A percentile compares a stretch with the other conserved stretches of the same genome.
Conservation (phyloP, 2,113 vertebrate genomes). For the Gila orcuttii region DNA sequence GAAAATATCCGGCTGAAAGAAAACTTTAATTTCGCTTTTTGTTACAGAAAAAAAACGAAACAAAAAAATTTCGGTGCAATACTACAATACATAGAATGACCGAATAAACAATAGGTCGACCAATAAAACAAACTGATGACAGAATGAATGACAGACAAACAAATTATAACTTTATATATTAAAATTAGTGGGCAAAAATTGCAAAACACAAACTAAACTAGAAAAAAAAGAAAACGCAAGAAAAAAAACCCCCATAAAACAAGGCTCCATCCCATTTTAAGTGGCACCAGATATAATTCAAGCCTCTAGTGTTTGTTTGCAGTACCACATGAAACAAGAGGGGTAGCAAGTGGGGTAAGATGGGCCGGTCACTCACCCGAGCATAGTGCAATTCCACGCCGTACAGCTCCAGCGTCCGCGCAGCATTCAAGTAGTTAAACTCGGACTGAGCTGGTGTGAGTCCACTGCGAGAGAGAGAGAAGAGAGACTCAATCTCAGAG, state of each 20-base stretch:
- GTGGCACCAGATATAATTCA: not conserved
- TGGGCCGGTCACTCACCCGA: slow-evolving; percentile 82
- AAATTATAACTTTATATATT: too few species aligned
- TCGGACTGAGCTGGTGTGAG: slow-evolving; percentile 95
- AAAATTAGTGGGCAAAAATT: not conserved
- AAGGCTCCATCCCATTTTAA: not conserved
- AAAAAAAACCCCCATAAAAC: not conserved
- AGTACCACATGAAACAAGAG: not conserved
- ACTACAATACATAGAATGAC: too few species aligned
- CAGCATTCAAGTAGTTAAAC: slow-evolving; percentile 96
- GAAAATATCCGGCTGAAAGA: not conserved
- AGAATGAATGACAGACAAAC: too few species aligned
- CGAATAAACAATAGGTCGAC: too few species aligned
- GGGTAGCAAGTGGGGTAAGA: not conserved
- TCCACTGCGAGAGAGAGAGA: slow-evolving; percentile 77
- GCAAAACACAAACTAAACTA: not conserved
- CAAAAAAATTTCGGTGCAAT: too few species aligned
- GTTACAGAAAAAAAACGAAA: too few species aligned
- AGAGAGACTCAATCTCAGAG: slow-evolving; percentile 49
- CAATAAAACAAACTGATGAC: too few species aligned
- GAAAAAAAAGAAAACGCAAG: not conserved
- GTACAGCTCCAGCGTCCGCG: slow-evolving; percentile 94
- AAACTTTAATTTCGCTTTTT: too few species aligned
- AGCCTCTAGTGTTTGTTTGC: not conserved
- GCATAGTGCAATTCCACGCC: slow-evolving; percentile 99